Conservation (phyloP, 2,888 invertebrate genomes). For the Andrena haemorrhoa region DNA sequence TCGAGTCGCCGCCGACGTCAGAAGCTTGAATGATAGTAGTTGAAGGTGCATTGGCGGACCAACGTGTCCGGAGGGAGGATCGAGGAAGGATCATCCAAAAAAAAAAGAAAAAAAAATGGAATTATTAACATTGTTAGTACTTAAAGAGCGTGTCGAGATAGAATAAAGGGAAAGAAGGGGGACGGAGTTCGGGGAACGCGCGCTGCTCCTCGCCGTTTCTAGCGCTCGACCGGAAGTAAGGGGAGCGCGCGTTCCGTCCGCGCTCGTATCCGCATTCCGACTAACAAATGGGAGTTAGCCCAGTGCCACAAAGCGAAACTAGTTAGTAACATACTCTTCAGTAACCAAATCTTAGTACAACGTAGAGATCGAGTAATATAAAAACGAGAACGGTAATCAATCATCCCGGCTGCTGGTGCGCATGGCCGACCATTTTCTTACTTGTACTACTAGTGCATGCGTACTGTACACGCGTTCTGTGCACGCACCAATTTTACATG, state of each 20-base stretch:
- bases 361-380: constrained; percentile 75
- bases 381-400: constrained; percentile 32
- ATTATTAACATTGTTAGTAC: constrained; percentile 60
- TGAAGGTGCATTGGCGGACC: constrained; percentile 18
- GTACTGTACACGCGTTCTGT: constrained; percentile 47
- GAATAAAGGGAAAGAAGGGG: constrained; percentile 5
- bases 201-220: neutral
- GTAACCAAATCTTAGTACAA: constrained; percentile 83
- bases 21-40: constrained; percentile 22
- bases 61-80: constrained; percentile 28
- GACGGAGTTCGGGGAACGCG: constrained; percentile 10
- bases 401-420: constrained; percentile 47
- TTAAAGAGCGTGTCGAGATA: constrained; percentile 47
- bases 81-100: constrained; percentile 15
- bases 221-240: neutral
- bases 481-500: constrained; percentile 47
- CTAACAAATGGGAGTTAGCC: constrained; percentile 55
- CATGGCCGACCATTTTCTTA: constrained; percentile 64
- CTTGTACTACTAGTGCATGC: constrained; percentile 53
- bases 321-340: constrained; percentile 77
- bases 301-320: constrained; percentile 75
- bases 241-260: constrained; percentile 27
- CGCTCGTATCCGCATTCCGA: constrained; percentile 54
- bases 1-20: neutral
- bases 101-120: constrained; percentile 15